A percentile compares a stretch with the other conserved stretches of the same genome.
These are phyloP conservation scores for Tiliacea citrago DNA, from an alignment of 2,888 invertebrate genomes.

Conservation along the genomic window DNA sequence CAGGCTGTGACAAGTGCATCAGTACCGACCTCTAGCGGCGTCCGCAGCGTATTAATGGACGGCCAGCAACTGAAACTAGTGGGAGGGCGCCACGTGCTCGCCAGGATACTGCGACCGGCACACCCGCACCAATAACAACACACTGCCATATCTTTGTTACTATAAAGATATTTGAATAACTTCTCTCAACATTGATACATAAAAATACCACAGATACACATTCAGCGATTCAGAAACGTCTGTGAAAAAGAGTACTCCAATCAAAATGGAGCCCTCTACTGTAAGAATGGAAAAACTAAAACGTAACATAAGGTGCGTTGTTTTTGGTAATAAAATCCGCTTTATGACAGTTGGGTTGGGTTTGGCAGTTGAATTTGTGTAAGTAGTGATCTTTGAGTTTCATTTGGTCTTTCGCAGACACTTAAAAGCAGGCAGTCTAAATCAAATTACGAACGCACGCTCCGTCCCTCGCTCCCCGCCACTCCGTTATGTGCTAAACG, in stretches of 20 bases:
- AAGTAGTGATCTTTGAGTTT: background rate
- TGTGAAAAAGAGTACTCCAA: background rate
- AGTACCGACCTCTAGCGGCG: conserved; percentile 77
- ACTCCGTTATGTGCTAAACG: too few relatives aligned
- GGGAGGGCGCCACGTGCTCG: conserved; percentile 85
- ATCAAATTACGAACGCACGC: too few relatives aligned
- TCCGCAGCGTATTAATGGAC: conserved; percentile 87
- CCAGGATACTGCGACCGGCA: conserved; percentile 82
- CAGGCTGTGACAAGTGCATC: conserved; percentile 74
- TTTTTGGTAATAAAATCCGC: background rate
- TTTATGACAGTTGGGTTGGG: too few relatives aligned
- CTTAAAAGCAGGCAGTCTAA: background rate
- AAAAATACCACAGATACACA: background rate
- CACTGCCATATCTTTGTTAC: conserved; percentile 30
- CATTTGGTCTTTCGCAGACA: background rate
- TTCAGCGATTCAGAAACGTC: conserved; percentile 2
- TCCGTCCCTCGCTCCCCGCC: too few relatives aligned
- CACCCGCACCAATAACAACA: conserved; percentile 78
- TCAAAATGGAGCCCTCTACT: background rate
- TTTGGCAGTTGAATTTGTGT: background rate
- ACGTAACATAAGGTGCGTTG: background rate
- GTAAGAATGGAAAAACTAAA: background rate
- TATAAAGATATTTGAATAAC: conserved; percentile 7
- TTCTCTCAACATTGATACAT: background rate
- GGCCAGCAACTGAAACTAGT: conserved; percentile 87